Base-by-base conservation (phyloP, 2,888 invertebrate genomes). In the Brachylomia viminalis region DNA sequence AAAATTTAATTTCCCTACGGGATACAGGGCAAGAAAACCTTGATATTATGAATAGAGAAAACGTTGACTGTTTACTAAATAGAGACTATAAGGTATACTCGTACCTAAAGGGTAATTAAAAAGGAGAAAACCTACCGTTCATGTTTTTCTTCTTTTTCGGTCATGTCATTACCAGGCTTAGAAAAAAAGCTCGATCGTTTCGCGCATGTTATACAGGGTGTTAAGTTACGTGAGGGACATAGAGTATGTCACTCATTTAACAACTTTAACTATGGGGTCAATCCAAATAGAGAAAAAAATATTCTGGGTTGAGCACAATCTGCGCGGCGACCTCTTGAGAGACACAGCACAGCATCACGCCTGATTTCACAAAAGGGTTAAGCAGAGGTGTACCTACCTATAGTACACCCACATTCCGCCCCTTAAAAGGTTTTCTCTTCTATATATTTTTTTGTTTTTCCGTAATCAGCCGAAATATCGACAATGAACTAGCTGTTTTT, bases 1-100 rank as follows among this genome's bases (percentile, higher is more conserved):
- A 56, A 68, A 71, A 45, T 79, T 70, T 79, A 83, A 80, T 80
- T 83, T 80, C 84, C 80, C 80, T 23, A 6, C 7, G 80, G 80
- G 17, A 4, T 10, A 23, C 15, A 30, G 30, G 27, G 61, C 72
- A 38, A 71, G 66, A 79, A 72, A 17, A 38, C 56, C 56, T 70
- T 47, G 52, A 45, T 65, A 71, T 20, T 54, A 30, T 59, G 58
- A 80, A 62, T 45, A 52, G n/a, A 76, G 45, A 62, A 78, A 65
- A 59, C 83, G 54, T 70, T 4, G 52, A 42, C 64, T 65, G 49
- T 65, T 65, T 83, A 83, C 59, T 47, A 45, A 79, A 82, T 52
- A 77, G 27, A 42, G 2, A 33, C 30, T 42, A 33, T 30, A 49
- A 30, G 42, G 30, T 30, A n/a, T 47, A 15, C 5, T 0, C 5